Evolutionary conservation across 2,797 vertebrate species (phyloP).

Genomic region (Oryzias dopingdopingensis): DNA sequence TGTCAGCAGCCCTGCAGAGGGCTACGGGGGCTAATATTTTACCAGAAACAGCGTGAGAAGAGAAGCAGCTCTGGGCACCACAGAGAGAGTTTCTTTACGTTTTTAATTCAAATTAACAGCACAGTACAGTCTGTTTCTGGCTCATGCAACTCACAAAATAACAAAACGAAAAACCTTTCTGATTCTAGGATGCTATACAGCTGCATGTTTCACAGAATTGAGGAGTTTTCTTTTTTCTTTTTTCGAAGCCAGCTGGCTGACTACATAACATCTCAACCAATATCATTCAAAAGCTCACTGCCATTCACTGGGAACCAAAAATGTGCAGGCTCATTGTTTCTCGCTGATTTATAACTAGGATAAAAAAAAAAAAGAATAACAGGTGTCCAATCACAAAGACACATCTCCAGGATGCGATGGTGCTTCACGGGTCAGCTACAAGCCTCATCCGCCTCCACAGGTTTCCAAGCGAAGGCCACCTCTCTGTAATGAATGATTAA

Average conservation of each 20-base stretch:
- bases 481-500: slow-evolving; percentile 76
- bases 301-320: slow-evolving; percentile 3
- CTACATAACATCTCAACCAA: too few relatives aligned
- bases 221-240: background rate
- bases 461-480: slow-evolving; percentile 79
- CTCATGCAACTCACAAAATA: slow-evolving; percentile 31
- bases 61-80: slow-evolving; percentile 70
- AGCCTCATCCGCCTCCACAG: slow-evolving; percentile 77
- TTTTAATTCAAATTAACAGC: slow-evolving; percentile 74
- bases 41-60: slow-evolving; percentile 93
- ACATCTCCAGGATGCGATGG: slow-evolving; percentile 70
- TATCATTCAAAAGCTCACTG: too few relatives aligned
- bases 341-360: slow-evolving; percentile 40
- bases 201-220: background rate
- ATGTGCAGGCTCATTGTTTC: slow-evolving; percentile 9
- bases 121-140: slow-evolving; percentile 33
- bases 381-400: slow-evolving; percentile 79
- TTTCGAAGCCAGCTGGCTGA: too few relatives aligned
- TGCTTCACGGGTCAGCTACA: slow-evolving; percentile 69
- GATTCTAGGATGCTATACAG: too few relatives aligned
- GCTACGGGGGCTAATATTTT: slow-evolving; percentile 86
- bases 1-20: slow-evolving; percentile 84
- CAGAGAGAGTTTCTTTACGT: slow-evolving; percentile 64
- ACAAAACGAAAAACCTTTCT: slow-evolving; percentile 6
- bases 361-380: slow-evolving; percentile 63